phyloP scores from a whole-genome alignment of 2,797 vertebrate genomes.

The Takifugu rubripes region DNA sequence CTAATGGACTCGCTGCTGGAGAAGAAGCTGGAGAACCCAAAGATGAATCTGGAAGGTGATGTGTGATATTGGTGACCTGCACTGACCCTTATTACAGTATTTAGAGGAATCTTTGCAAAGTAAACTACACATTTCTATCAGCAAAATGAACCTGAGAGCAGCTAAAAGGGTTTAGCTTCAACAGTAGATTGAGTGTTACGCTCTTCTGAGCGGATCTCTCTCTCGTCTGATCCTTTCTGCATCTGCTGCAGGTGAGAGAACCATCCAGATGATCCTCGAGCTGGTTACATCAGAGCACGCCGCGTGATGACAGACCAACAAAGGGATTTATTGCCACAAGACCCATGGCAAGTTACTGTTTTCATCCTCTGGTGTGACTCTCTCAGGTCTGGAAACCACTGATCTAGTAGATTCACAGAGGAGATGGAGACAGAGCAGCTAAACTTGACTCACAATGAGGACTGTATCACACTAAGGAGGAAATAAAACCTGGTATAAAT shows the following conservation, averaged over 20 bases:
- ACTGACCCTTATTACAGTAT: neutral
- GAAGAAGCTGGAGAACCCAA: slow-evolving; percentile 92
- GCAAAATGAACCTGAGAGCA: too few species aligned
- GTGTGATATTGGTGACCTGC: neutral
- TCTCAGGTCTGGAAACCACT: too few species aligned
- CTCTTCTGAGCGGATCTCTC: too few species aligned
- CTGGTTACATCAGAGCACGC: slow-evolving; percentile 85
- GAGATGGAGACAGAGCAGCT: neutral
- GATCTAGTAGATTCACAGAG: too few species aligned
- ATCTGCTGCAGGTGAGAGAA: slow-evolving; percentile 80
- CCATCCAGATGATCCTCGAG: slow-evolving; percentile 89
- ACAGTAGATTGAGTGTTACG: too few species aligned
- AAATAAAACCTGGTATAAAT: slow-evolving; percentile 23
- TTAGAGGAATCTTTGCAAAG: too few species aligned
- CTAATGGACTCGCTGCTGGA: slow-evolving; percentile 92
- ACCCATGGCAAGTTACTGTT: too few species aligned
- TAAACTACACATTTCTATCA: too few species aligned
- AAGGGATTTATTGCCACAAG: neutral
- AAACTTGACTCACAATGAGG: slow-evolving; percentile 27
- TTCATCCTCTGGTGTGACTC: too few species aligned
- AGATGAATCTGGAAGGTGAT: slow-evolving; percentile 92
- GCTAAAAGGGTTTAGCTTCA: too few species aligned
- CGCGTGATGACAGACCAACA: slow-evolving; percentile 32
- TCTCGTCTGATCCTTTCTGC: slow-evolving; percentile 8
- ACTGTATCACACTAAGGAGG: slow-evolving; percentile 15